Evolutionary conservation across 2,113 vertebrate genomes (phyloP), one percentile per base, ranked within the genome.

Genomic region (Lampris megalopsis): DNA sequence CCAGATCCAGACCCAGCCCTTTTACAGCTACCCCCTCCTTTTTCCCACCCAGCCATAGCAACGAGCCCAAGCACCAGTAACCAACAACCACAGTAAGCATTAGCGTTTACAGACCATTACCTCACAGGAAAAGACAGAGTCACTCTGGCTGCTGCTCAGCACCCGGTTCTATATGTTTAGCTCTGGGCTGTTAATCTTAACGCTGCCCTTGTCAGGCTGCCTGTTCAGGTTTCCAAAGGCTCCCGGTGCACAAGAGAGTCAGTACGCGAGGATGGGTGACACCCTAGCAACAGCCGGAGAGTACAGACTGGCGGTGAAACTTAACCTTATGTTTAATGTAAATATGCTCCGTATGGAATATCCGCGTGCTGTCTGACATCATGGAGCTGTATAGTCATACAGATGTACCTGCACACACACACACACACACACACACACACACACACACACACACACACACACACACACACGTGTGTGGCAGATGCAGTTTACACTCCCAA

Each of bases 91-190:
- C 81, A 83, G 76, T 77, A 49, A 74, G 86, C 86, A 72, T 77
- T 79, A 77, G 79, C 79, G 78, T 86, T 83, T 88, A 91, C 82
- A 90, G 77, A 79, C 87, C 85, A 91, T 93, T 91, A 92, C 87
- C 85, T 93, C 88, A 91, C 83, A 85, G 63, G 90, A 77, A 93
- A 93, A 92, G 76, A 82, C 77, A 84, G 83, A 88, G 88, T 91
- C 49, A 91, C 87, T 24, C 91, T 93, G 91, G 89, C 81, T 41
- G 59, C 68, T 57, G 77, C 89, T 93, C 88, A 93, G 76, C 65
- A 77, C 59, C 70, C 77, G 83, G 73, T 80, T 83, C 81, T 83
- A 80, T 90, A 91, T 50, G 43, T 86, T 91, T 85, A 78, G 86
- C 74, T 81, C 45, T 45, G 79, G 85, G 76, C 88, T 82, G 62